These are phyloP conservation scores for Microcebus lehilahytsara DNA, from an alignment of 2,113 vertebrate species.

Conservation along the genomic window DNA sequence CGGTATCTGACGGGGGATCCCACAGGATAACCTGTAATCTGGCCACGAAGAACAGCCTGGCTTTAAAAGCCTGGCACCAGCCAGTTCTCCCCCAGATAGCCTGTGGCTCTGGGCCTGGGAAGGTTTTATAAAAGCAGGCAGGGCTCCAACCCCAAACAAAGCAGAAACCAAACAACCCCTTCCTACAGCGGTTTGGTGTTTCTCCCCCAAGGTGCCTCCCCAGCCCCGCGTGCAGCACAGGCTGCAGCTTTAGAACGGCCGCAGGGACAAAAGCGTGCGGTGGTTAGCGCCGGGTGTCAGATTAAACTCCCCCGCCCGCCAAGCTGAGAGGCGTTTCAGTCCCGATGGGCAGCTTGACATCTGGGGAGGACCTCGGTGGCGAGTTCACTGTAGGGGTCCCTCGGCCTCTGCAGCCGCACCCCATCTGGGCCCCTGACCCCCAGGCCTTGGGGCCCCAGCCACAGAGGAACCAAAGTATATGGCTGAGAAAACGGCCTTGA, in stretches of 20 bases:
- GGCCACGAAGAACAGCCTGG: not conserved
- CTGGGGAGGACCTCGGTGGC: not conserved
- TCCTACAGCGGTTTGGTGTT: not conserved
- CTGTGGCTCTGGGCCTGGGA: not conserved
- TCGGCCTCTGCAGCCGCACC: not conserved
- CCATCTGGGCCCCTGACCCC: not conserved
- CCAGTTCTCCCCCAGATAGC: not conserved
- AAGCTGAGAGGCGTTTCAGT: not conserved
- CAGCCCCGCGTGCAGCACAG: not conserved
- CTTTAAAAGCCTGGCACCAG: not conserved
- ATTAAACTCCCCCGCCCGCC: not conserved
- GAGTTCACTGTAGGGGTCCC: not conserved
- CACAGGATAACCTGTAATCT: not conserved
- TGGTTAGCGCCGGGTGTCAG: rapidly evolving
- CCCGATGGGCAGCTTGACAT: not conserved
- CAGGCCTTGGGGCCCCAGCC: not conserved
- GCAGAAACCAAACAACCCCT: not conserved
- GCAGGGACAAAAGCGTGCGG: rapidly evolving
- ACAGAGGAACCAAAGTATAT: not conserved
- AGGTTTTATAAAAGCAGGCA: not conserved
- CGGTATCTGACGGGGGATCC: not conserved
- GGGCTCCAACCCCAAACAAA: not conserved
- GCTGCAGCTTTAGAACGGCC: not conserved
- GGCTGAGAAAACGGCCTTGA: not conserved
- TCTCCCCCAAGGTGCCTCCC: not conserved